phyloP scores from a whole-genome alignment of 2,113 vertebrate species.

The Edolisoma coerulescens region DNA sequence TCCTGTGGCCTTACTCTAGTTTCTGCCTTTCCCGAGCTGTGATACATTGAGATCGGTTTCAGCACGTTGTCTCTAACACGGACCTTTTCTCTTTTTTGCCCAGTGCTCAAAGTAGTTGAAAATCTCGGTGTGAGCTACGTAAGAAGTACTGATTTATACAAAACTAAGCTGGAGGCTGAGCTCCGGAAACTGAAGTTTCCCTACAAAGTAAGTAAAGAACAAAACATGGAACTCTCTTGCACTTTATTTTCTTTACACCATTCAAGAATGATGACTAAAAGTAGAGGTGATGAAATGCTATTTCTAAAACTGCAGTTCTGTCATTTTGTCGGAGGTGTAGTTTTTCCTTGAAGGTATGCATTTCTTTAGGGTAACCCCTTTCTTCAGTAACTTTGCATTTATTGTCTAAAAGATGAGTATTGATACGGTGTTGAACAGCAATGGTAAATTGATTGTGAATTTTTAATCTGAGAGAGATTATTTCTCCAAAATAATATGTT shows the following conservation, averaged over 20 bases:
- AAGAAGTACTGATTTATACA: slow-evolving; percentile 72
- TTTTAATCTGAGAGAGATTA: neutral
- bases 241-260: neutral
- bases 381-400: neutral
- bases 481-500: neutral
- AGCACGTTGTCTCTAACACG: neutral
- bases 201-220: slow-evolving; percentile 70
- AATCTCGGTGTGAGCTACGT: slow-evolving; percentile 85
- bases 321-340: neutral
- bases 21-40: neutral
- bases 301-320: neutral
- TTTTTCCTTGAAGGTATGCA: neutral
- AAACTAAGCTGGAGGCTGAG: slow-evolving; percentile 73
- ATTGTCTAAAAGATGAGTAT: neutral
- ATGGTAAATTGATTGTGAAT: neutral
- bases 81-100: neutral
- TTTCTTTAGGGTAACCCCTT: neutral
- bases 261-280: neutral
- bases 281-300: neutral
- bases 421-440: neutral
- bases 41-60: neutral
- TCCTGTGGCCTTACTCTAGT: neutral
- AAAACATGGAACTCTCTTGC: neutral
- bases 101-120: slow-evolving; percentile 91
- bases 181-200: slow-evolving; percentile 82